Percentiles rank a stretch among this genome's conserved stretches.
Evolutionary conservation across 1,140 invertebrate species (phyloP).

Genomic region (Ostrea denselamellosa): DNA sequence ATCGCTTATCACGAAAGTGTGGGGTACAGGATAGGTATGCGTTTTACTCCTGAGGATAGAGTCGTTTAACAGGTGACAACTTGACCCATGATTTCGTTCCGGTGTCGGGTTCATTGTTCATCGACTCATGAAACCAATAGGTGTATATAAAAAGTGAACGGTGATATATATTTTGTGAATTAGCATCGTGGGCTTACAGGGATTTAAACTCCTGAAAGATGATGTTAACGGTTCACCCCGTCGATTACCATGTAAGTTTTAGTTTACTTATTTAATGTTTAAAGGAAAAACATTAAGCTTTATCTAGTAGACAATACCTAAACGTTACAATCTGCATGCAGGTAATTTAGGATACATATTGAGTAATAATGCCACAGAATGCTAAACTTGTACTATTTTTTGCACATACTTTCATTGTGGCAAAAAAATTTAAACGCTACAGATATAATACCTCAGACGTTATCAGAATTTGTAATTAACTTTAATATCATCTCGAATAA

Average conservation of each 20-base stretch:
- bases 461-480: too few species aligned
- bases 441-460: too few species aligned
- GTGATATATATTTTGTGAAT: not conserved
- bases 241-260: constrained; percentile 18
- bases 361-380: too few species aligned
- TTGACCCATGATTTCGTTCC: not conserved
- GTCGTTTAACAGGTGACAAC: constrained; percentile 32
- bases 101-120: constrained; percentile 12
- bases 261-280: not conserved
- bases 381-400: too few species aligned
- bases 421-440: too few species aligned
- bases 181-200: not conserved
- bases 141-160: constrained; percentile 28
- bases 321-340: too few species aligned
- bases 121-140: not conserved
- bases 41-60: not conserved
- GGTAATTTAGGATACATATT: too few species aligned
- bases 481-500: too few species aligned
- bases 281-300: too few species aligned
- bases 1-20: constrained; percentile 9
- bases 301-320: too few species aligned
- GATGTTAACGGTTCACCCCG: not conserved
- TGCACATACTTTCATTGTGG: too few species aligned
- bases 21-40: not conserved
- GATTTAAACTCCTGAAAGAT: not conserved